These are phyloP conservation scores for Hylaeus volcanicus DNA, from an alignment of 1,140 invertebrate species.

Conservation along the genomic window DNA sequence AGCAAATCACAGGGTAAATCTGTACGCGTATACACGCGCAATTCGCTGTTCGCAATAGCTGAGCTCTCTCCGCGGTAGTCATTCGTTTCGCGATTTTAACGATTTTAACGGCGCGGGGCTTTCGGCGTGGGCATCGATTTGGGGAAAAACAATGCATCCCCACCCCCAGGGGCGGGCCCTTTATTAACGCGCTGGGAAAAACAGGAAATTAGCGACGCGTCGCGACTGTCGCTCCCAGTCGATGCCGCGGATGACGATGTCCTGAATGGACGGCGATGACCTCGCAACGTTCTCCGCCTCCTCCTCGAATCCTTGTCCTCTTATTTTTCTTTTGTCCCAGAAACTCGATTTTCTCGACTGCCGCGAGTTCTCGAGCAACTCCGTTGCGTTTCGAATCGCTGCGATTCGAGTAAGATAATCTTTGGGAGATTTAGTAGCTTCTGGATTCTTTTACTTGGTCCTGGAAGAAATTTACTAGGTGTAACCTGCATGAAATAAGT, in stretches of 20 bases:
- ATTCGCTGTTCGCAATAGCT: constrained; percentile 22
- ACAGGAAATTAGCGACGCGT: constrained; percentile 65
- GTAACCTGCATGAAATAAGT: too few species aligned
- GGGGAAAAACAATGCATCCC: constrained; percentile 43
- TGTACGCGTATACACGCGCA: background rate
- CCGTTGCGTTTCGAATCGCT: background rate
- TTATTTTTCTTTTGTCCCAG: background rate
- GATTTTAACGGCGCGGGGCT: constrained; percentile 36
- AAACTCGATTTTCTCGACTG: background rate
- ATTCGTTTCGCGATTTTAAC: constrained; percentile 39
- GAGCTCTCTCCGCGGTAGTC: background rate
- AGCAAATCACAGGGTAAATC: constrained; percentile 24
- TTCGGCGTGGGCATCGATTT: constrained; percentile 48
- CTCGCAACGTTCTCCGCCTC: constrained; percentile 6
- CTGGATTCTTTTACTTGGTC: too few species aligned
- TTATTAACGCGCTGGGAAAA: constrained; percentile 60
- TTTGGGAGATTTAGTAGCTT: too few species aligned
- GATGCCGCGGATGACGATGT: constrained; percentile 44
- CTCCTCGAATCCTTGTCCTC: background rate
- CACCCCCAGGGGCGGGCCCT: constrained; percentile 12
- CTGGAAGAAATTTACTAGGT: too few species aligned
- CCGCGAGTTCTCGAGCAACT: background rate
- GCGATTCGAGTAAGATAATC: too few species aligned
- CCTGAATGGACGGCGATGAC: constrained; percentile 47
- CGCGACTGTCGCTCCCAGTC: constrained; percentile 44